Evolutionary conservation across 2,797 vertebrate genomes (phyloP).

Genomic region (Characodon lateralis): DNA sequence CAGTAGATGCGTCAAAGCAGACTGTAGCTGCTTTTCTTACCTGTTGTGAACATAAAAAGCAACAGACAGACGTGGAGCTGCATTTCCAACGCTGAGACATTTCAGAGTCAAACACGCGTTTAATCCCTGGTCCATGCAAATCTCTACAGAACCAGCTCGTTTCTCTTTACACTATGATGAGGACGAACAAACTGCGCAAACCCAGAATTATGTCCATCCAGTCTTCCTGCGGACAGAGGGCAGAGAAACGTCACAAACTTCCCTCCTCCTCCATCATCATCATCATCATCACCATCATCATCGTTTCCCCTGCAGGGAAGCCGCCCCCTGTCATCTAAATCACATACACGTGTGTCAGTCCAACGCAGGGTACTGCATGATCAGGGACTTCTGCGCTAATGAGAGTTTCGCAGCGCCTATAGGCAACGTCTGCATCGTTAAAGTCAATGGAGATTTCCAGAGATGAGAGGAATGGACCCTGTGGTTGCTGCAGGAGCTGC

Average conservation of each 20-base stretch:
- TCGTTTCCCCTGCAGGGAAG: constrained; percentile 51
- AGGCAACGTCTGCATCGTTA: constrained; percentile 25
- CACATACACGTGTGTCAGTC: constrained; percentile 64
- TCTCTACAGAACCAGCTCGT: constrained; percentile 1
- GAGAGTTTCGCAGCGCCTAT: constrained; percentile 6
- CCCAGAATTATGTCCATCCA: constrained; percentile 2
- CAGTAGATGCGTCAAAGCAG: neutral
- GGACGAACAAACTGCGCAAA: neutral
- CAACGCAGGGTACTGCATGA: neutral
- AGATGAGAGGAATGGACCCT: constrained; percentile 51
- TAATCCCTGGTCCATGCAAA: constrained; percentile 63
- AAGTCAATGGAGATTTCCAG: constrained; percentile 3
- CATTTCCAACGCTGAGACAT: constrained; percentile 81
- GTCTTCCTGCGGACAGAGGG: constrained; percentile 29
- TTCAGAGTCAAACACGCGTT: constrained; percentile 54
- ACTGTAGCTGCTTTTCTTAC: constrained; percentile 54
- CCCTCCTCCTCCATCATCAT: constrained; percentile 42
- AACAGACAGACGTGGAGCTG: constrained; percentile 70
- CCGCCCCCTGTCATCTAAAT: constrained; percentile 42
- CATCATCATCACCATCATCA: constrained; percentile 16
- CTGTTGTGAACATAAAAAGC: constrained; percentile 74
- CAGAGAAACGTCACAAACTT: constrained; percentile 57
- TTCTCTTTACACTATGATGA: neutral
- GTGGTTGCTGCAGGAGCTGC: constrained; percentile 22
- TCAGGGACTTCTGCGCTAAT: neutral